A percentile compares a stretch with the other conserved stretches of the same genome.
These are phyloP conservation scores for Pithys albifrons DNA, from an alignment of 2,113 vertebrate genomes.

Conservation along the genomic window DNA sequence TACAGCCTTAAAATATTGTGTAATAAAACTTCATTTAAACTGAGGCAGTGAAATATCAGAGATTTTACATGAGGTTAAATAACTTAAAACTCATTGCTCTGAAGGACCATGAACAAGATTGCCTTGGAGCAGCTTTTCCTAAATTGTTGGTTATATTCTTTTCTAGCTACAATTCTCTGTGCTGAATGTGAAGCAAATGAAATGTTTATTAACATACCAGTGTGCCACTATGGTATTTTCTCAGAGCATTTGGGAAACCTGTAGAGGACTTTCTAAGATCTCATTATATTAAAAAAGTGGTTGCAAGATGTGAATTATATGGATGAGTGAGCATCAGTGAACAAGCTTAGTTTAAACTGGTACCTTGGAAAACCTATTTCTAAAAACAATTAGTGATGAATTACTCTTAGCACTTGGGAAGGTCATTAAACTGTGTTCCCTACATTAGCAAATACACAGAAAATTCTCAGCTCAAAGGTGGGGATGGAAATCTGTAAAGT, in stretches of 20 bases:
- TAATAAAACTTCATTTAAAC: neutral
- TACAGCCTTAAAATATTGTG: neutral
- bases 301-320: constrained; percentile 5
- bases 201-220: neutral
- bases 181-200: neutral
- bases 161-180: neutral
- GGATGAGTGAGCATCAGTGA: constrained; percentile 42
- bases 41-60: neutral
- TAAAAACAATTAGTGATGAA: constrained; percentile 11
- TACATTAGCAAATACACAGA: neutral
- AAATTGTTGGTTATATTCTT: neutral
- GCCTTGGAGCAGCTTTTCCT: neutral
- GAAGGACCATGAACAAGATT: neutral
- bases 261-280: neutral
- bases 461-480: neutral
- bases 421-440: neutral
- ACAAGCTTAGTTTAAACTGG: constrained; percentile 23
- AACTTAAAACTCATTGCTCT: neutral
- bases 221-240: neutral
- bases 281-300: constrained; percentile 31
- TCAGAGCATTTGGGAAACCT: neutral
- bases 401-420: neutral
- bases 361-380: constrained; percentile 22
- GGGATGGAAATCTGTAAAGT: neutral
- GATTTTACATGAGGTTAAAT: neutral